Evolutionary conservation across 2,888 invertebrate genomes (phyloP).

Genomic region (Aporophyla lueneburgensis): DNA sequence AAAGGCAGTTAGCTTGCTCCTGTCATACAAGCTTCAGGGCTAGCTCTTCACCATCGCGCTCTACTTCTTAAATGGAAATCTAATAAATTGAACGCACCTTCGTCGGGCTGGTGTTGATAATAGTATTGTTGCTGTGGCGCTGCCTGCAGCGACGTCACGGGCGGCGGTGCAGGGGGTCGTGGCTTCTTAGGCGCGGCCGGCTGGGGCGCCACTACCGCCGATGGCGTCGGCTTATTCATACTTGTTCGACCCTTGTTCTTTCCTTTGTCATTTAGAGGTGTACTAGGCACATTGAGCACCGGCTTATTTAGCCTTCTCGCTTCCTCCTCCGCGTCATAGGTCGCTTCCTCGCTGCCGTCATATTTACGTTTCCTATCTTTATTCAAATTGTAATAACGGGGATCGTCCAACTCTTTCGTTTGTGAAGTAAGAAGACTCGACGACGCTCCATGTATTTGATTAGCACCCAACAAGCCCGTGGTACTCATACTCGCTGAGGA

Average conservation of each 20-base stretch:
- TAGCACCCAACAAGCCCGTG: constrained; percentile 86
- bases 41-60: constrained; percentile 91
- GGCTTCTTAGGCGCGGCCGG: constrained; percentile 89
- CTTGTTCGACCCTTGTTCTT: constrained; percentile 83
- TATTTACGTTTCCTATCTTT: constrained; percentile 94
- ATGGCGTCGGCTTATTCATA: constrained; percentile 80
- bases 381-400: constrained; percentile 93
- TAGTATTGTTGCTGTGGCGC: constrained; percentile 90
- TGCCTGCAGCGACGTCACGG: constrained; percentile 85
- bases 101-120: constrained; percentile 91
- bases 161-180: constrained; percentile 85
- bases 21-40: constrained; percentile 91
- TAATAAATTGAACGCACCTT: constrained; percentile 91
- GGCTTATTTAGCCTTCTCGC: constrained; percentile 88
- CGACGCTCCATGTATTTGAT: constrained; percentile 85
- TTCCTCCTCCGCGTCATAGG: constrained; percentile 91
- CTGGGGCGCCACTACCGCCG: constrained; percentile 86
- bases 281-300: constrained; percentile 89
- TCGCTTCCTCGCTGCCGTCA: constrained; percentile 92
- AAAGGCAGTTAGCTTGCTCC: constrained; percentile 89
- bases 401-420: constrained; percentile 92
- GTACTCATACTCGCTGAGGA: constrained; percentile 81
- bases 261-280: constrained; percentile 86
- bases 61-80: constrained; percentile 91
- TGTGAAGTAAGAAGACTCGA: constrained; percentile 80